Evolutionary conservation across 1,140 invertebrate species (phyloP).

Genomic region (Drosophila erecta): DNA sequence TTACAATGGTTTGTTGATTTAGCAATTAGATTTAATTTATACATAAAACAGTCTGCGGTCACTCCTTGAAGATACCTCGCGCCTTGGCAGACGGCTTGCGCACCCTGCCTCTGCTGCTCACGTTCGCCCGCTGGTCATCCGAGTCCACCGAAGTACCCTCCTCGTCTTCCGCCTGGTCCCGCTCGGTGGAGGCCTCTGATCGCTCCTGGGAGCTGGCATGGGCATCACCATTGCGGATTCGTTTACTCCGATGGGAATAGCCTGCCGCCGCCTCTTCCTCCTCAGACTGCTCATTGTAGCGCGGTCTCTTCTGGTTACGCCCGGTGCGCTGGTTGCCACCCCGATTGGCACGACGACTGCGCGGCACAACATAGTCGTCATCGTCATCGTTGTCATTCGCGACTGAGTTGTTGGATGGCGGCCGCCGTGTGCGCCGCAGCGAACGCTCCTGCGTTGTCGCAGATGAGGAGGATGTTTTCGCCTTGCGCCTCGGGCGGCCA

Average conservation of each 20-base stretch:
- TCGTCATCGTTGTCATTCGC: slow-evolving; percentile 69
- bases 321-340: slow-evolving; percentile 53
- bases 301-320: slow-evolving; percentile 85
- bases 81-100: slow-evolving; percentile 92
- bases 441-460: slow-evolving; percentile 40
- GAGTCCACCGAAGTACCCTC: slow-evolving; percentile 72
- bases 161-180: neutral
- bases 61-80: slow-evolving; percentile 88
- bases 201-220: slow-evolving; percentile 53
- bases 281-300: slow-evolving; percentile 88
- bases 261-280: slow-evolving; percentile 85
- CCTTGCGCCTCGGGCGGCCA: slow-evolving; percentile 46
- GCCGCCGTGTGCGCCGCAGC: slow-evolving; percentile 42
- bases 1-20: slow-evolving; percentile 25
- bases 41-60: slow-evolving; percentile 81
- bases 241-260: slow-evolving; percentile 39
- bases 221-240: slow-evolving; percentile 51
- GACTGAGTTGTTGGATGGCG: slow-evolving; percentile 60
- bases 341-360: slow-evolving; percentile 38
- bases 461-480: slow-evolving; percentile 53
- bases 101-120: slow-evolving; percentile 93
- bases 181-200: slow-evolving; percentile 9
- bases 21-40: slow-evolving; percentile 67
- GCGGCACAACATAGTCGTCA: slow-evolving; percentile 66
- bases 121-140: slow-evolving; percentile 86